phyloP scores from a whole-genome alignment of 2,797 vertebrate genomes.

The Myotis myotis region DNA sequence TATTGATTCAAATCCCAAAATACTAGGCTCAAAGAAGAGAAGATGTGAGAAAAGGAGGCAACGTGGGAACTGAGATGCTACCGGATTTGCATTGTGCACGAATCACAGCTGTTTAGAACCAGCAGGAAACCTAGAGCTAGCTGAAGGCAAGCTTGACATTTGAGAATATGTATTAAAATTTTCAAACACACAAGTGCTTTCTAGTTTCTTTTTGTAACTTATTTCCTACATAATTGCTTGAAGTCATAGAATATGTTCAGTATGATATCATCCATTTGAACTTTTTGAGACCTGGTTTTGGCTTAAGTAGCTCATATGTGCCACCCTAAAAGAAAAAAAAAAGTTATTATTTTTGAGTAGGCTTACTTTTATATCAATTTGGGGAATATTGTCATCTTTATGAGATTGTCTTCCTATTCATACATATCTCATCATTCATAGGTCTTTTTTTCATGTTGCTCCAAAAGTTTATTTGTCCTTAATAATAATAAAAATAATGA shows the following conservation, averaged over 20 bases:
- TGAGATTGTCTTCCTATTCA: not conserved
- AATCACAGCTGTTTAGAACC: not conserved
- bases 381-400: not conserved
- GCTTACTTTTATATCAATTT: not conserved
- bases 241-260: not conserved
- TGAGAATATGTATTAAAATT: slow-evolving; percentile 12
- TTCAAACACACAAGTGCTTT: not conserved
- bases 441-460: not conserved
- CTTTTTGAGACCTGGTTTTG: not conserved
- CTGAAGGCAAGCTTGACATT: not conserved
- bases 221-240: not conserved
- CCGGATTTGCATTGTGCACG: not conserved
- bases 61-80: not conserved
- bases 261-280: not conserved
- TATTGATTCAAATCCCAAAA: slow-evolving; percentile 20
- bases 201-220: not conserved
- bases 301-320: not conserved
- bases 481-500: not conserved
- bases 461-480: not conserved
- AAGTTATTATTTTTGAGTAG: not conserved
- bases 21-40: not conserved
- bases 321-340: not conserved
- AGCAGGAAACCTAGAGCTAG: slow-evolving; percentile 27
- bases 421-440: not conserved
- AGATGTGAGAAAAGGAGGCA: not conserved